Evolutionary conservation across 2,797 vertebrate species (phyloP), one percentile per base, ranked within the genome.

Genomic region (Microchirus variegatus): DNA sequence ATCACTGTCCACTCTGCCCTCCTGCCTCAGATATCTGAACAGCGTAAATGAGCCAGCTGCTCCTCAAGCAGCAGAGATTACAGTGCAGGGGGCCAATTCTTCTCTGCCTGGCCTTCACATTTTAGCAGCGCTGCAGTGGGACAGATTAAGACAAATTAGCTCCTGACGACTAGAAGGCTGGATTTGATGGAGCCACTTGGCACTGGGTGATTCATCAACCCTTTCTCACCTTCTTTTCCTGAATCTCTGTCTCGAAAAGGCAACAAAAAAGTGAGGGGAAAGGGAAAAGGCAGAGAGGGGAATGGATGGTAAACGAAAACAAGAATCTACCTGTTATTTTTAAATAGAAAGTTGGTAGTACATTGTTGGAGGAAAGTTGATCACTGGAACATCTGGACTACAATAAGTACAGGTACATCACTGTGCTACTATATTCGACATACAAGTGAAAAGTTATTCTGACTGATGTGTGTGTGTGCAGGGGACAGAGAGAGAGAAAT

Each of bases 91-190:
- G 31, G 31, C 31, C 31, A 8, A 31, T 79, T 81, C 67, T 61
- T 84, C 73, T 65, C 74, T 40, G 75, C 61, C 69, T 45, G 71
- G 75, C 70, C 61, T 78, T 78, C 72, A 63, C 81, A 82, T 71
- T 77, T 74, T 70, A 73, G 79, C 75, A 26, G 41, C 10, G 59
- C 73, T 73, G 76, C 75, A 69, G 77, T 62, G 78, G 81, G 75
- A 78, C 73, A 73, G 81, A 59, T 84, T 81, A 92, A 91, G 70
- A 82, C 74, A 86, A 89, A 84, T 88, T 84, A 86, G 75, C 84
- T 83, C 40, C 67, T 63, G 66, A 75, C 37, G 17, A 77, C 14
- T 31, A 47, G 77, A 76, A 85, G 78, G 53, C 37, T 81, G 62
- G 72, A 76, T 86, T 78, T 91, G 86, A 86, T 69, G 77, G 66